phyloP scores from a whole-genome alignment of 1,140 invertebrate genomes.

The Drosophila ambigua region DNA sequence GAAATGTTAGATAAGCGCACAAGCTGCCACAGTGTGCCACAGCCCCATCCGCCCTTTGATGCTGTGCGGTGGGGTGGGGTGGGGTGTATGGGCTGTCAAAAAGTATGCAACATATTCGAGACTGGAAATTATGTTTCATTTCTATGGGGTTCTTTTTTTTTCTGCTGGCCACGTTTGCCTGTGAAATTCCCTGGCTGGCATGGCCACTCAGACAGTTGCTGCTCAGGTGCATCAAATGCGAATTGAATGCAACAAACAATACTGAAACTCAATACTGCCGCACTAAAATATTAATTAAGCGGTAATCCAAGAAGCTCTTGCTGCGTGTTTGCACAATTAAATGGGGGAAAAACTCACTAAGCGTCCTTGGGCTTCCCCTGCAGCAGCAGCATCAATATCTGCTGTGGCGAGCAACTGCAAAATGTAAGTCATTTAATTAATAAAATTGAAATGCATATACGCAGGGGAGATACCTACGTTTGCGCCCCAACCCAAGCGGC shows the following conservation, averaged over 20 bases:
- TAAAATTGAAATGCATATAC: conserved; percentile 67
- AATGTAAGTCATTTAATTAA: conserved; percentile 78
- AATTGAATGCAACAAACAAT: conserved; percentile 22
- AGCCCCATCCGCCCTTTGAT: not conserved
- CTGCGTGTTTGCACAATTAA: conserved; percentile 65
- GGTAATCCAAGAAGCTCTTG: conserved; percentile 25
- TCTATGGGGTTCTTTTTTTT: conserved; percentile 2
- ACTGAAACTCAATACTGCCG: conserved; percentile 10
- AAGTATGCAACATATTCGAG: conserved; percentile 9
- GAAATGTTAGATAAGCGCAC: conserved; percentile 51
- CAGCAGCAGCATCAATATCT: not conserved
- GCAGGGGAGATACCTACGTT: not conserved
- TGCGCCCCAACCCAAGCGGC: conserved; percentile 3
- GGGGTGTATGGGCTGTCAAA: too few species aligned
- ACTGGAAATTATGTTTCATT: conserved; percentile 42
- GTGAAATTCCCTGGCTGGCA: conserved; percentile 23
- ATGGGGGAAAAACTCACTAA: conserved; percentile 47
- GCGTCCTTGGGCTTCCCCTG: not conserved
- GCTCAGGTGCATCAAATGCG: conserved; percentile 27
- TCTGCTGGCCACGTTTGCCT: conserved; percentile 23
- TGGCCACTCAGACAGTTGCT: conserved; percentile 6
- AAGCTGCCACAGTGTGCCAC: not conserved
- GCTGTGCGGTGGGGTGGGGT: not conserved
- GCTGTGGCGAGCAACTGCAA: conserved; percentile 32
- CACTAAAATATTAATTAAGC: conserved; percentile 69